Percentiles rank a stretch among this genome's conserved stretches.
Conservation (phyloP, 1,140 invertebrate genomes). For the Lepidurus apus region DNA sequence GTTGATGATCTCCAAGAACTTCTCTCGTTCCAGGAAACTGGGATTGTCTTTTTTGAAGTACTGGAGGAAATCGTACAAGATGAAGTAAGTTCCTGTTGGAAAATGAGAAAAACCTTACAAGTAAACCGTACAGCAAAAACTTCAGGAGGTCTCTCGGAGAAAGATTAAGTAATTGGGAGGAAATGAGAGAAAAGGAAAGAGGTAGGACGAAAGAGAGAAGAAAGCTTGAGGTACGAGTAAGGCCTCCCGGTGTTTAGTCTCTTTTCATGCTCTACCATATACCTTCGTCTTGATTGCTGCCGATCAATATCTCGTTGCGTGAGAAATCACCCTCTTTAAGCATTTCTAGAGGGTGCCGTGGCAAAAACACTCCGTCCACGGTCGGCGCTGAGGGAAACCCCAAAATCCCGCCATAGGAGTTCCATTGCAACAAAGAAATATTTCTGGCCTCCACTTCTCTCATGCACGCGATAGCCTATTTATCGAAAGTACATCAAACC, state of each 20-base stretch:
- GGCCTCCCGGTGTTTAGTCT: not conserved
- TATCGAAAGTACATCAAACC: not conserved
- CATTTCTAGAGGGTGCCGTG: constrained; percentile 75
- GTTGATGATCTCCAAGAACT: constrained; percentile 77
- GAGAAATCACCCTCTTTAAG: constrained; percentile 67
- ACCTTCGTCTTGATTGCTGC: constrained; percentile 86
- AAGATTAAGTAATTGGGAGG: not conserved
- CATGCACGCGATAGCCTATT: constrained; percentile 58
- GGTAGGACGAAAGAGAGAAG: not conserved
- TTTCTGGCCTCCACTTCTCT: constrained; percentile 74
- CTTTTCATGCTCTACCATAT: constrained; percentile 43
- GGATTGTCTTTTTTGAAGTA: constrained; percentile 80
- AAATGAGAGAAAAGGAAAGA: not conserved
- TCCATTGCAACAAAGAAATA: constrained; percentile 81
- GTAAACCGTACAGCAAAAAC: too few relatives aligned
- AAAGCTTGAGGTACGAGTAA: not conserved
- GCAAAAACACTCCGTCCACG: constrained; percentile 76
- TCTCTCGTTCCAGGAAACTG: constrained; percentile 69
- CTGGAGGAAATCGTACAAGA: constrained; percentile 84
- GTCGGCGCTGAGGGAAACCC: constrained; percentile 82
- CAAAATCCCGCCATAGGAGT: constrained; percentile 81
- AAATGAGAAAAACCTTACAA: constrained; percentile 41
- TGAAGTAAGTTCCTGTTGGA: constrained; percentile 77
- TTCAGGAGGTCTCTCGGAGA: not conserved
- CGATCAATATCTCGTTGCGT: constrained; percentile 76